Conservation (phyloP, 1,140 invertebrate species). For the Steinernema feltiae region DNA sequence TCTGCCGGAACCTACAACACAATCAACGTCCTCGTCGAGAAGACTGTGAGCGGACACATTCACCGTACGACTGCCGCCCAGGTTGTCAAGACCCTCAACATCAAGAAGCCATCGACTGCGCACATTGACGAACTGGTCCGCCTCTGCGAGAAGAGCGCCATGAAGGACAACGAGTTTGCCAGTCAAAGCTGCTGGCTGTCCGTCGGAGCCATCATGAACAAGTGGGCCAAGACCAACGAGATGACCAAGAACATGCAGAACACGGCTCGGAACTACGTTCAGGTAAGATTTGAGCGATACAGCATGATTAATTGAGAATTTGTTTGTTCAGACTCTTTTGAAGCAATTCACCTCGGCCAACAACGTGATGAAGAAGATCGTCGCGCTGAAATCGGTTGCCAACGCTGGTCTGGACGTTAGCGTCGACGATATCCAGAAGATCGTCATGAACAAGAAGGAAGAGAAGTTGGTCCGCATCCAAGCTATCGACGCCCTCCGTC, state of each 20-base stretch:
- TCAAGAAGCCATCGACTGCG: constrained; percentile 41
- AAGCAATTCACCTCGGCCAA: constrained; percentile 34
- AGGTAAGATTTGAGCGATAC: constrained; percentile 30
- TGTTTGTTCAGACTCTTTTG: constrained; percentile 42
- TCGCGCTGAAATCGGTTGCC: constrained; percentile 45
- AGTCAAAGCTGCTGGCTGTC: constrained; percentile 49
- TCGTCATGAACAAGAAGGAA: constrained; percentile 38
- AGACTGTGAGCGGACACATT: constrained; percentile 41
- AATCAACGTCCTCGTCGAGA: constrained; percentile 36
- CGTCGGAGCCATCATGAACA: constrained; percentile 42
- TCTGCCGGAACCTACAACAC: constrained; percentile 45
- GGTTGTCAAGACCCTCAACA: constrained; percentile 33
- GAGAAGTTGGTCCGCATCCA: constrained; percentile 40
- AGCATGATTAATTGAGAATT: constrained; percentile 13
- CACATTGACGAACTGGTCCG: constrained; percentile 28
- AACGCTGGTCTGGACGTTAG: constrained; percentile 49
- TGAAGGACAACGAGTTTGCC: constrained; percentile 26
- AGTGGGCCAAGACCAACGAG: constrained; percentile 38
- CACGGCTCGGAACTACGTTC: constrained; percentile 32
- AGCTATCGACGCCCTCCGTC: constrained; percentile 51
- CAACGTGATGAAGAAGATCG: constrained; percentile 43
- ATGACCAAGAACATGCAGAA: constrained; percentile 24
- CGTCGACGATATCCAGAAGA: constrained; percentile 46
- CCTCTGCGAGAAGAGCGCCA: constrained; percentile 41
- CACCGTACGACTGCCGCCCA: constrained; percentile 32